A percentile compares a stretch with the other conserved stretches of the same genome.
Conservation (phyloP, 23 tunicate species). For the Phallusia fumigata region DNA sequence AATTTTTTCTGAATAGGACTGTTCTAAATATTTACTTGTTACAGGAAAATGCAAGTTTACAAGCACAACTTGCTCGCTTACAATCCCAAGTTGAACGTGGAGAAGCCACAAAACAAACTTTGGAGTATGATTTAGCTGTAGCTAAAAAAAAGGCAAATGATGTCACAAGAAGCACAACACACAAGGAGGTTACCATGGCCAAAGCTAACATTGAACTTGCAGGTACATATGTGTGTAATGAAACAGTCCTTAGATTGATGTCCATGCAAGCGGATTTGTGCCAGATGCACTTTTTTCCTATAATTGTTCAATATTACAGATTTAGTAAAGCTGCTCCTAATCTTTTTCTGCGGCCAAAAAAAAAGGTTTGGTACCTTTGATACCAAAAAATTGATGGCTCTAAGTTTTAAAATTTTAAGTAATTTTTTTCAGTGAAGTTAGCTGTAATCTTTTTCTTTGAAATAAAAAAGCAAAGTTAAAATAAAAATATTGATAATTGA, state of each 20-base stretch:
- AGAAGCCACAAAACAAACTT: constrained; percentile 64
- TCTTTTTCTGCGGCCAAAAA: background rate
- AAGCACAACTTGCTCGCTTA: constrained; percentile 47
- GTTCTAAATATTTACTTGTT: background rate
- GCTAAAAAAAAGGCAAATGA: constrained; percentile 61
- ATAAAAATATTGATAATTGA: too few species aligned
- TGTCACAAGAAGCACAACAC: constrained; percentile 33
- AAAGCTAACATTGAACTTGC: constrained; percentile 53
- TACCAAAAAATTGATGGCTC: background rate
- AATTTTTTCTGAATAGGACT: too few species aligned
- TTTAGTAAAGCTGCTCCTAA: background rate
- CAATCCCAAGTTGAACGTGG: constrained; percentile 77
- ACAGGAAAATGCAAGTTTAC: constrained; percentile 61
- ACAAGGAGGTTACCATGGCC: constrained; percentile 59
- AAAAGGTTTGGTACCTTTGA: background rate
- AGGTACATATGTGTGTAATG: too few species aligned
- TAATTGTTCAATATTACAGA: too few species aligned
- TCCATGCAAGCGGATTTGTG: too few species aligned
- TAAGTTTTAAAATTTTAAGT: too few species aligned
- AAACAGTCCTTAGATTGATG: too few species aligned
- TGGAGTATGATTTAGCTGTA: constrained; percentile 78
- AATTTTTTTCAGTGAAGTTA: too few species aligned
- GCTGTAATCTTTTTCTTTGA: too few species aligned
- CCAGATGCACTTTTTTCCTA: too few species aligned
- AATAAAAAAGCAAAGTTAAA: too few species aligned